Conservation (phyloP, 2,797 vertebrate genomes). For the Cacajao melanocephalus region DNA sequence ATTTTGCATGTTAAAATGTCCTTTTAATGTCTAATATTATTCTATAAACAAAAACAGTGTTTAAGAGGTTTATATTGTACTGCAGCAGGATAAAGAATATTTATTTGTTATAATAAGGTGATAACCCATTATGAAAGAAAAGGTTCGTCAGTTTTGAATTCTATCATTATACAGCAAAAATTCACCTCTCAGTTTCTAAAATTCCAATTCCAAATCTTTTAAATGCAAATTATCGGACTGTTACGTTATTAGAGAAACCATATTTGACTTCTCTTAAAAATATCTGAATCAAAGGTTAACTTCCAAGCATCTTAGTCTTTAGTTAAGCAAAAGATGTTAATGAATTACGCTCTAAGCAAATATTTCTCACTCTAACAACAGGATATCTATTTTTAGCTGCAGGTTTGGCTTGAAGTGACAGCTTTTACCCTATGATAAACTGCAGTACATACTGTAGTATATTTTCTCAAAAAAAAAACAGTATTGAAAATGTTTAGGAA, state of each 20-base stretch:
- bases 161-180: constrained; percentile 35
- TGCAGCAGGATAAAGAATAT: not conserved
- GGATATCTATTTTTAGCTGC: constrained; percentile 76
- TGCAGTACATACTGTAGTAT: constrained; percentile 41
- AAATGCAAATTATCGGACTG: not conserved
- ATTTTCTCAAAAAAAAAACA: constrained; percentile 34
- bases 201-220: constrained; percentile 39
- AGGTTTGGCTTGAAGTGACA: constrained; percentile 74
- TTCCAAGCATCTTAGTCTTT: constrained; percentile 52
- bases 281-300: constrained; percentile 36
- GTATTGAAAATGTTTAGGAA: constrained; percentile 18
- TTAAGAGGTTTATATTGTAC: not conserved
- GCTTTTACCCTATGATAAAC: constrained; percentile 41
- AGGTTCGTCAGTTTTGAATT: constrained; percentile 49
- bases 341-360: constrained; percentile 68
- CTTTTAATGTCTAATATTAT: not conserved
- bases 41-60: constrained; percentile 7
- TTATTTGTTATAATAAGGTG: not conserved
- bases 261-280: constrained; percentile 2
- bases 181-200: constrained; percentile 20
- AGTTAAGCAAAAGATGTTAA: constrained; percentile 64
- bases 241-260: constrained; percentile 31
- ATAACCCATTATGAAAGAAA: constrained; percentile 39
- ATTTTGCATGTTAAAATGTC: not conserved
- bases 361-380: constrained; percentile 71